Conservation (phyloP, 2,797 vertebrate genomes). For the Siniperca obscura region DNA sequence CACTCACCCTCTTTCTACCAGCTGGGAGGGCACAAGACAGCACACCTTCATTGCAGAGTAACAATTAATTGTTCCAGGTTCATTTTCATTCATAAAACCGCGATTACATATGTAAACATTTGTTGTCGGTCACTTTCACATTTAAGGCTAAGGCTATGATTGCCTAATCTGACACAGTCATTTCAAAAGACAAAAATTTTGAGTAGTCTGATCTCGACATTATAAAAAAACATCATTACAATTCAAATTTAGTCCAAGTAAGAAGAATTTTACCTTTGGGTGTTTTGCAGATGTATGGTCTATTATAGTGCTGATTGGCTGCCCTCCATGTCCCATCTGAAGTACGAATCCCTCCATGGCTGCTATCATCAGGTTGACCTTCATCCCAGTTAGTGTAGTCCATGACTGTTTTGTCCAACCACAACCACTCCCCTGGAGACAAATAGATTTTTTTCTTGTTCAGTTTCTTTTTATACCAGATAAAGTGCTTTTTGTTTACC, state of each 20-base stretch:
- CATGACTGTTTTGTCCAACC: constrained; percentile 50
- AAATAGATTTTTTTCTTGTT: not conserved
- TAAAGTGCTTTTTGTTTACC: not conserved
- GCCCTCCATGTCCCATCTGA: constrained; percentile 28
- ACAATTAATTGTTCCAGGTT: not conserved
- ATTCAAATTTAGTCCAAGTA: not conserved
- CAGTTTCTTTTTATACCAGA: not conserved
- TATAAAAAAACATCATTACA: not conserved
- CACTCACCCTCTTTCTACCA: too few relatives aligned
- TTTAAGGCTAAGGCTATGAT: too few relatives aligned
- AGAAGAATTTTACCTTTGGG: constrained; percentile 37
- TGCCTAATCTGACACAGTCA: not conserved
- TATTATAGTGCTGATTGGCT: accelerated
- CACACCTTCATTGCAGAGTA: too few relatives aligned
- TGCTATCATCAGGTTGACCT: accelerated
- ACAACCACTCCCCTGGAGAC: constrained; percentile 53
- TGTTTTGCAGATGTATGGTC: constrained; percentile 53
- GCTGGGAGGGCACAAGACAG: too few relatives aligned
- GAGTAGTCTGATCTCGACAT: not conserved
- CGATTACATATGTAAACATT: not conserved
- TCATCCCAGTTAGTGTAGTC: constrained; percentile 58
- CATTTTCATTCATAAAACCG: not conserved
- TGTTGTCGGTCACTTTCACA: not conserved
- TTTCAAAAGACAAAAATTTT: not conserved
- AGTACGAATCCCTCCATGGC: not conserved